A percentile compares a stretch with the other conserved stretches of the same genome.
phyloP scores from a whole-genome alignment of 2,888 invertebrate genomes.

The Luffia ferchaultella region DNA sequence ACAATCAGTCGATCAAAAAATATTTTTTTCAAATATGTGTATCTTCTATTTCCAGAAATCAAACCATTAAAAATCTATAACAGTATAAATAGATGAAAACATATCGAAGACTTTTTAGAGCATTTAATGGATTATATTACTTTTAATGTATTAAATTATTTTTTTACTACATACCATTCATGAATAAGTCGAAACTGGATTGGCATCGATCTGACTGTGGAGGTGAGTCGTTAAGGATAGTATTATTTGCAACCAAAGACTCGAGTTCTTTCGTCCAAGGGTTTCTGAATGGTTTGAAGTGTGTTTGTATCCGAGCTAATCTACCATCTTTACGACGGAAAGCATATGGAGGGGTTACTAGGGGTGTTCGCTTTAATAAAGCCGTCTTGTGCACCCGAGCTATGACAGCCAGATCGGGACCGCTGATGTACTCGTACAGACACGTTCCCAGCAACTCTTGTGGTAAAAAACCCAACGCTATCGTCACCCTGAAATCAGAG shows the following conservation, averaged over 20 bases:
- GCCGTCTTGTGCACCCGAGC: conserved; percentile 86
- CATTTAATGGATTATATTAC: too few relatives aligned
- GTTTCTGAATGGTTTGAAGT: conserved; percentile 88
- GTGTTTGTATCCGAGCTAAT: conserved; percentile 78
- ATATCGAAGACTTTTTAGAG: too few relatives aligned
- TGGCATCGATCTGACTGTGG: conserved; percentile 16
- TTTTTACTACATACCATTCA: conserved; percentile 30
- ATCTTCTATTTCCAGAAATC: too few relatives aligned
- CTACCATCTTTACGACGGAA: conserved; percentile 83
- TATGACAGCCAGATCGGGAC: conserved; percentile 79
- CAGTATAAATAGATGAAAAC: too few relatives aligned
- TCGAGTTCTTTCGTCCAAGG: conserved; percentile 97
- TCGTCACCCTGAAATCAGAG: conserved; percentile 73
- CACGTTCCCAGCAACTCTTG: conserved; percentile 93
- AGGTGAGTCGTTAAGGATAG: conserved; percentile 56
- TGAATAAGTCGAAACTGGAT: conserved; percentile 24
- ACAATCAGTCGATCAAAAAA: too few relatives aligned
- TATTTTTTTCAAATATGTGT: too few relatives aligned
- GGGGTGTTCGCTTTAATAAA: conserved; percentile 68
- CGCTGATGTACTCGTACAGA: conserved; percentile 91
- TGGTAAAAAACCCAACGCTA: conserved; percentile 89
- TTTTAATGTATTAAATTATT: neutral
- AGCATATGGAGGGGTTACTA: conserved; percentile 76
- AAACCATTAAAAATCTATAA: too few relatives aligned
- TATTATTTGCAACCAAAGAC: conserved; percentile 88